Percentiles rank a stretch among this genome's conserved stretches.
These are phyloP conservation scores for Gymnocephalus cernua DNA, from an alignment of 2,113 vertebrate species.

Conservation along the genomic window DNA sequence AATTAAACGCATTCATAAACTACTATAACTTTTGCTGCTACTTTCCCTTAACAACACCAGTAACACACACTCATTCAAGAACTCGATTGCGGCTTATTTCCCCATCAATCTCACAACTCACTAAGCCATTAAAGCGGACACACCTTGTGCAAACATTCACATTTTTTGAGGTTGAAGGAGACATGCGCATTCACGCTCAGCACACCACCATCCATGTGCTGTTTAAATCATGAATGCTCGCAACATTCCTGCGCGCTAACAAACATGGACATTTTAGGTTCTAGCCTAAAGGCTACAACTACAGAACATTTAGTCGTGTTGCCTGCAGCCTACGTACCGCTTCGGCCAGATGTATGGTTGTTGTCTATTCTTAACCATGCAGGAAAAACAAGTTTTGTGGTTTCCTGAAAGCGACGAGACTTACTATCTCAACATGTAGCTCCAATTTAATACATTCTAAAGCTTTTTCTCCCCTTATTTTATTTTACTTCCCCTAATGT, in stretches of 20 bases:
- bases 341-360: too few species aligned
- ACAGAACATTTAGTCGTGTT: rapidly evolving
- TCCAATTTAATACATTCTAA: too few species aligned
- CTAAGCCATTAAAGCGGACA: not conserved
- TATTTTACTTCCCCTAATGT: too few species aligned
- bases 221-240: not conserved
- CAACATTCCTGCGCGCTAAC: too few species aligned
- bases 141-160: constrained; percentile 34
- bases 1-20: not conserved
- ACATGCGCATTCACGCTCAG: constrained; percentile 20
- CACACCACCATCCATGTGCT: not conserved
- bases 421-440: not conserved
- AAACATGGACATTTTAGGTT: not conserved
- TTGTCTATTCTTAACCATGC: not conserved
- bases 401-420: not conserved
- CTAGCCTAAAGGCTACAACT: not conserved
- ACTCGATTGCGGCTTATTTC: not conserved
- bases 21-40: not conserved
- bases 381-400: constrained; percentile 49
- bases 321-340: too few species aligned
- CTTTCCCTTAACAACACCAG: not conserved
- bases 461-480: too few species aligned
- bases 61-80: not conserved
- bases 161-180: not conserved
- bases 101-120: not conserved